A percentile compares a stretch with the other conserved stretches of the same genome.
phyloP scores from a whole-genome alignment of 2,113 vertebrate species.

The Lathamus discolor region DNA sequence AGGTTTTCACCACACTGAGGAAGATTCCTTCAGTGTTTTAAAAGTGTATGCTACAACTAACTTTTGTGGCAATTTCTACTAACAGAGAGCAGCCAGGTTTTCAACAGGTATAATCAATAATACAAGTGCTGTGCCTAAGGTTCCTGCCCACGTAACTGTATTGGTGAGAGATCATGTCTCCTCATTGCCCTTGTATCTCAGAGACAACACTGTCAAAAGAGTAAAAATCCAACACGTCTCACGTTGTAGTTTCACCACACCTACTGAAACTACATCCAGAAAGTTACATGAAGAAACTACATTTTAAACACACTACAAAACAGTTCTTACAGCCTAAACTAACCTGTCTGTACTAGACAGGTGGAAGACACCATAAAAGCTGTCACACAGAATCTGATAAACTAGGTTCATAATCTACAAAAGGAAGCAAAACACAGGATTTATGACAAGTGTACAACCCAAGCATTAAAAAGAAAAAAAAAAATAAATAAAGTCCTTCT shows the following conservation, averaged over 20 bases:
- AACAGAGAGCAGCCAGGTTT: neutral
- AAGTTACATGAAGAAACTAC: neutral
- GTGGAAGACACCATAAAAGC: neutral
- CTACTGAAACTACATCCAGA: neutral
- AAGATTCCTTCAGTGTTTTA: neutral
- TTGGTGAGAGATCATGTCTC: neutral
- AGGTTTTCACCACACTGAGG: neutral
- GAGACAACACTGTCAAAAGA: neutral
- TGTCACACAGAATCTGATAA: neutral
- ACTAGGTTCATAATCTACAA: neutral
- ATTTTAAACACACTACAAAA: neutral
- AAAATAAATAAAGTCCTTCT: conserved; percentile 45
- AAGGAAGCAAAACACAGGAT: neutral
- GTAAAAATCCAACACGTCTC: neutral
- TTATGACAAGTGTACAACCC: neutral
- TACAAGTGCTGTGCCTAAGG: neutral
- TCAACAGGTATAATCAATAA: neutral
- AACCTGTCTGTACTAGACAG: neutral
- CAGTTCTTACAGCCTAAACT: neutral
- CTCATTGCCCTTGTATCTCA: neutral
- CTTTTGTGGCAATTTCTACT: neutral
- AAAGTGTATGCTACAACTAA: neutral
- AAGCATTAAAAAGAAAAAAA: neutral
- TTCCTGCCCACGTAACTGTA: neutral
- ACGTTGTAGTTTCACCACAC: neutral